These are phyloP conservation scores for Smithornis capensis DNA, from an alignment of 2,113 vertebrate genomes.

Conservation along the genomic window DNA sequence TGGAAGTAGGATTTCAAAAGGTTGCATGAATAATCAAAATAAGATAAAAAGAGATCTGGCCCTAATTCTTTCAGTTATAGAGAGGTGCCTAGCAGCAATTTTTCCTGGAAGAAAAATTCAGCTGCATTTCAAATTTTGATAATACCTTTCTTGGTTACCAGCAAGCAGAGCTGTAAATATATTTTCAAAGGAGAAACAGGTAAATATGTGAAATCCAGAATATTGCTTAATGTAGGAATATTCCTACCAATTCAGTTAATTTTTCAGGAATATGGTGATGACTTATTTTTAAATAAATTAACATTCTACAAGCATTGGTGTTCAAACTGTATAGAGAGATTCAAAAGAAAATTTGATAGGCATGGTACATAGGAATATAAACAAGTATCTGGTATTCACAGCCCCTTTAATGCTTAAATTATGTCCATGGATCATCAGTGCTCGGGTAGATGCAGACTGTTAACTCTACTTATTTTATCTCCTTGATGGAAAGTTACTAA, in stretches of 20 bases:
- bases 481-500: slow-evolving; percentile 34
- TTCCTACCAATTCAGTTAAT: neutral
- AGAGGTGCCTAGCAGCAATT: neutral
- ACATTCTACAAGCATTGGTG: neutral
- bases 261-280: neutral
- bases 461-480: slow-evolving; percentile 13
- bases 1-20: neutral
- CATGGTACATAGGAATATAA: neutral
- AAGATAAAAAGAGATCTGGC: neutral
- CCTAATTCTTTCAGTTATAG: neutral
- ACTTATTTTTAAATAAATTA: neutral
- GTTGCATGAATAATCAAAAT: neutral
- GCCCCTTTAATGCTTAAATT: neutral
- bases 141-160: neutral
- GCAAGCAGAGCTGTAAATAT: neutral
- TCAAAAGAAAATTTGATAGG: neutral
- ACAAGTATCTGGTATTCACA: neutral
- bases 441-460: neutral
- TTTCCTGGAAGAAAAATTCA: neutral
- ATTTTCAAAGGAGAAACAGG: neutral
- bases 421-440: neutral
- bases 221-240: neutral
- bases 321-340: neutral
- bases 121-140: neutral
- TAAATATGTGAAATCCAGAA: neutral